A percentile compares a stretch with the other conserved stretches of the same genome.
Conservation (phyloP, 1,140 invertebrate genomes). For the Drosophila aff. region DNA sequence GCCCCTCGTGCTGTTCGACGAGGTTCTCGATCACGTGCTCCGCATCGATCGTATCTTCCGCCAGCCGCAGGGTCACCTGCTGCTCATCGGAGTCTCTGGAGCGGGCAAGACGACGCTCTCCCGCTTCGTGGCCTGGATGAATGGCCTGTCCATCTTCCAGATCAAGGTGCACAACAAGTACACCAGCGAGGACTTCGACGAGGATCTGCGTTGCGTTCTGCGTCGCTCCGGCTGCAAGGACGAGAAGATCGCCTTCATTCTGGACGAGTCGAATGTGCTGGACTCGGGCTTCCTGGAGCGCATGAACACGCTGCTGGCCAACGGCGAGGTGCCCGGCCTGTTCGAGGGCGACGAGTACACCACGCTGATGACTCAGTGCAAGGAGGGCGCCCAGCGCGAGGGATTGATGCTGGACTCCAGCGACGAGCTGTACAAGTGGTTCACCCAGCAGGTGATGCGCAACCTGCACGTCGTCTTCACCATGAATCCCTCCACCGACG, state of each 20-base stretch:
- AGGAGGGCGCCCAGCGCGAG: slow-evolving; percentile 98
- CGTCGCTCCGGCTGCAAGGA: slow-evolving; percentile 98
- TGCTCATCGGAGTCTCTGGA: slow-evolving; percentile 98
- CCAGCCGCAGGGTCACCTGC: slow-evolving; percentile 98
- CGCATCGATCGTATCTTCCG: slow-evolving; percentile 99
- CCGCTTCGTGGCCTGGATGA: slow-evolving; percentile 99
- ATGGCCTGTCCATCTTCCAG: slow-evolving; percentile 99
- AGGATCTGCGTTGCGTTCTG: slow-evolving; percentile 97
- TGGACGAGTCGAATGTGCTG: slow-evolving; percentile 99
- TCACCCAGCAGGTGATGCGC: slow-evolving; percentile 99
- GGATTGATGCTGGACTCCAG: slow-evolving; percentile 99
- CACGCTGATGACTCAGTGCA: slow-evolving; percentile 99
- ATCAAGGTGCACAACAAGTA: slow-evolving; percentile 99
- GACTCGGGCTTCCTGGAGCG: slow-evolving; percentile 99
- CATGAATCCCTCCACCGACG: slow-evolving; percentile 99
- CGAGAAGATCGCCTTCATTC: slow-evolving; percentile 99
- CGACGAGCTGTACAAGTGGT: slow-evolving; percentile 98
- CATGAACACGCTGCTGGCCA: slow-evolving; percentile 99
- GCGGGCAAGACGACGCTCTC: slow-evolving; percentile 99
- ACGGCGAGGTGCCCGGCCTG: slow-evolving; percentile 96
- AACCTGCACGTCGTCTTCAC: slow-evolving; percentile 99
- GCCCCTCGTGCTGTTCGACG: slow-evolving; percentile 98
- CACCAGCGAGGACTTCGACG: slow-evolving; percentile 99
- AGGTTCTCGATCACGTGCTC: slow-evolving; percentile 99
- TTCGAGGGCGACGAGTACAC: slow-evolving; percentile 99